phyloP scores from a whole-genome alignment of 2,113 vertebrate genomes.

The Dolichotis patagonum region DNA sequence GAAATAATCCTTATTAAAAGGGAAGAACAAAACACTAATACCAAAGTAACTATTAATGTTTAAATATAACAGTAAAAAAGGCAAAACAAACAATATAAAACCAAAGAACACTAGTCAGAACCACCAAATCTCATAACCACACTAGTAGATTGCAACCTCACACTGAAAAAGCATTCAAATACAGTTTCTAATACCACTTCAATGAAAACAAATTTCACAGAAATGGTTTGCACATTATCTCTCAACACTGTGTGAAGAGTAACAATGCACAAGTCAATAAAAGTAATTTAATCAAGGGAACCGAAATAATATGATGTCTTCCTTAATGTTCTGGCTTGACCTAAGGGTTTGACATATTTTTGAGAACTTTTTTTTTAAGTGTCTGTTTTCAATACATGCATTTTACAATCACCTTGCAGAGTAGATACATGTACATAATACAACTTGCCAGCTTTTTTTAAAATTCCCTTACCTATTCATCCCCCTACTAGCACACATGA shows the following conservation, averaged over 20 bases:
- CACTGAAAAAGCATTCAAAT: slow-evolving; percentile 18
- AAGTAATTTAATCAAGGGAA: background rate
- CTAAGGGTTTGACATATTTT: background rate
- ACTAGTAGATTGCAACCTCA: background rate
- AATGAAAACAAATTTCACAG: slow-evolving; percentile 19
- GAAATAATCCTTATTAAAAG: slow-evolving; percentile 27
- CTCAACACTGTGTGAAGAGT: background rate
- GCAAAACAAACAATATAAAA: slow-evolving; percentile 47
- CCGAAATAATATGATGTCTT: background rate
- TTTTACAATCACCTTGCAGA: background rate
- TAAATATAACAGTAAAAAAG: background rate
- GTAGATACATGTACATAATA: background rate
- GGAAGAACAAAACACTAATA: slow-evolving; percentile 23
- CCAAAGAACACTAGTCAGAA: background rate
- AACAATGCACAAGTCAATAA: background rate
- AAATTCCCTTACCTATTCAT: background rate
- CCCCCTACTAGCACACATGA: background rate
- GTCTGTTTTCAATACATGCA: background rate
- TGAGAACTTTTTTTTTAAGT: background rate
- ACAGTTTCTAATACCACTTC: slow-evolving; percentile 5
- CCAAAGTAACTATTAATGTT: slow-evolving; percentile 5
- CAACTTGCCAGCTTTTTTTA: background rate
- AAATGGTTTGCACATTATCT: background rate
- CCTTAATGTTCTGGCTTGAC: background rate
- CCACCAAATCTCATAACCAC: background rate